Evolutionary conservation across 2,888 invertebrate genomes (phyloP).

Genomic region (Megalurothrips usitatus): DNA sequence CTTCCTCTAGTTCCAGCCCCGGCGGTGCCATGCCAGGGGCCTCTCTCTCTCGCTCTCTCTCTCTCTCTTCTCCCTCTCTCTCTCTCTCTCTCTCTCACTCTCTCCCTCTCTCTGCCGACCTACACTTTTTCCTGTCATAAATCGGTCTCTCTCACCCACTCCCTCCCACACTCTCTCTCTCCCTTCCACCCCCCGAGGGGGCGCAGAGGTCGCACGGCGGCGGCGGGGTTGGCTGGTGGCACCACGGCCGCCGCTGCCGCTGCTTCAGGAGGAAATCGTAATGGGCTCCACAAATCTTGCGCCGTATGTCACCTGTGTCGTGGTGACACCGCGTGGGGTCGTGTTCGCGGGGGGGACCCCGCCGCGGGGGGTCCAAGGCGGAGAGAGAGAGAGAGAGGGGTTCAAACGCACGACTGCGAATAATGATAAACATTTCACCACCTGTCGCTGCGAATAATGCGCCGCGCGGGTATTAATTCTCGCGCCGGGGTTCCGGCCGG

Average conservation of each 20-base stretch:
- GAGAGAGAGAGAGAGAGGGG: too few species aligned
- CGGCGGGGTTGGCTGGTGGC: not conserved
- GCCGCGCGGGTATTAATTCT: too few species aligned
- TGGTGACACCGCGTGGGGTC: too few species aligned
- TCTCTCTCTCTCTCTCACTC: not conserved
- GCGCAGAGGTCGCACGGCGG: not conserved
- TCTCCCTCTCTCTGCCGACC: not conserved
- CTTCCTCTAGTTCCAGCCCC: not conserved
- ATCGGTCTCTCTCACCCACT: not conserved
- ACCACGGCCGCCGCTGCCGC: not conserved
- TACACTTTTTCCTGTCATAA: conserved; percentile 2
- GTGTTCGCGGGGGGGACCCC: too few species aligned
- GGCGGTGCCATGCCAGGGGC: not conserved
- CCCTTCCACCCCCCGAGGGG: too few species aligned
- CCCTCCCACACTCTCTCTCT: too few species aligned
- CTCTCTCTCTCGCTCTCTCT: not conserved
- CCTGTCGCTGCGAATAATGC: too few species aligned
- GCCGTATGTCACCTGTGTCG: conserved; percentile 13
- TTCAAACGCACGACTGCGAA: too few species aligned
- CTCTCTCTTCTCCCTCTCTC: not conserved
- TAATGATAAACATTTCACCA: too few species aligned
- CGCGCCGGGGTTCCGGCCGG: too few species aligned
- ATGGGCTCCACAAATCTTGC: conserved; percentile 12
- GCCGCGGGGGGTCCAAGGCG: too few species aligned
- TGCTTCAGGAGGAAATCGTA: conserved; percentile 9